Percentiles rank a stretch among this genome's conserved stretches.
phyloP scores from a whole-genome alignment of 2,113 vertebrate genomes.

The Mohoua ochrocephala region DNA sequence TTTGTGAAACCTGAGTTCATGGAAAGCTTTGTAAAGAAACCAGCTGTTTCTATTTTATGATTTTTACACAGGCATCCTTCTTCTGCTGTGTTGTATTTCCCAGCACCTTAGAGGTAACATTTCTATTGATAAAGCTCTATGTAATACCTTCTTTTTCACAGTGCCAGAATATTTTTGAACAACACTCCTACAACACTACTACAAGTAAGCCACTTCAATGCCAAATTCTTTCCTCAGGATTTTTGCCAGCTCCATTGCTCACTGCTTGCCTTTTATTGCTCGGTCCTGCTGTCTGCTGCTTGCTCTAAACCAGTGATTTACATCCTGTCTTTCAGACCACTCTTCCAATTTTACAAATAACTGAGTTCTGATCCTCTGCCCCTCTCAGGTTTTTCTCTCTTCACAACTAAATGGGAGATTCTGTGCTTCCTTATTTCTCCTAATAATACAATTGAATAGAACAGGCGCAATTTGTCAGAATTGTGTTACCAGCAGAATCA shows the following conservation, averaged over 20 bases:
- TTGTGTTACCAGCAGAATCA: neutral
- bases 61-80: neutral
- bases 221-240: neutral
- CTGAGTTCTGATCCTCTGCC: neutral
- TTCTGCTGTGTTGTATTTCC: neutral
- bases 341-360: neutral
- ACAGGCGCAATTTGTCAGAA: too few relatives aligned
- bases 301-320: neutral
- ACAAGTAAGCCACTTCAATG: too few relatives aligned
- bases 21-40: neutral
- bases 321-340: neutral
- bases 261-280: neutral
- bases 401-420: neutral
- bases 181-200: too few relatives aligned
- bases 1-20: neutral
- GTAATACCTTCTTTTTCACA: neutral
- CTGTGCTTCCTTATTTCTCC: neutral
- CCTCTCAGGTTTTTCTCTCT: neutral
- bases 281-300: neutral
- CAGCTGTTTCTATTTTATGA: neutral
- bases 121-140: neutral
- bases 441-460: neutral
- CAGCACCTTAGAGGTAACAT: neutral
- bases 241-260: neutral
- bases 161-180: neutral